Percentiles rank a stretch among this genome's conserved stretches.
Evolutionary conservation across 2,888 invertebrate genomes (phyloP).

Genomic region (Prosopocoilus inquinatus): DNA sequence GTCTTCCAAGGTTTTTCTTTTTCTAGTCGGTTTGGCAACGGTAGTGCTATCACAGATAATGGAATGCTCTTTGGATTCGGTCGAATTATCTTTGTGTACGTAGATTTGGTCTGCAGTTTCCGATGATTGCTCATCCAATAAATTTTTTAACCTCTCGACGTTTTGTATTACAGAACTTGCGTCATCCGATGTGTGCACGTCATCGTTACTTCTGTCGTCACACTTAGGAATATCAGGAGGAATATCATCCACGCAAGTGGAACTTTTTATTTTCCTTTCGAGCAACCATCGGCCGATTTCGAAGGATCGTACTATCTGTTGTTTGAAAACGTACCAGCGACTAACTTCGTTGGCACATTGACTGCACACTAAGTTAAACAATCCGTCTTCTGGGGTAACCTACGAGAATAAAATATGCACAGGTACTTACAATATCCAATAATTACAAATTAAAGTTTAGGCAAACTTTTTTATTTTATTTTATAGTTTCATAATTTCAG

Average conservation of each 20-base stretch:
- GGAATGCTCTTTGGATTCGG: no score
- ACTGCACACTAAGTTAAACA: constrained; percentile 5
- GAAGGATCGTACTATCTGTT: constrained; percentile 29
- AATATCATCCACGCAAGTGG: background rate
- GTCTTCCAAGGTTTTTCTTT: constrained; percentile 14
- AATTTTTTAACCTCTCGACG: background rate
- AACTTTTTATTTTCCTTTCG: constrained; percentile 5
- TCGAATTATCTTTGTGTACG: no score
- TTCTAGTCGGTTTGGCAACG: no score
- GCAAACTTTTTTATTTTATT: no score
- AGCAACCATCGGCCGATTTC: constrained; percentile 30
- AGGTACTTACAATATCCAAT: no score
- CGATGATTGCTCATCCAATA: background rate
- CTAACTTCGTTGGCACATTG: constrained; percentile 30
- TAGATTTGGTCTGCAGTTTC: constrained; percentile 5
- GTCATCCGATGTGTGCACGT: background rate
- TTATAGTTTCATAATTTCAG: no score
- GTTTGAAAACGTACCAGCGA: constrained; percentile 32
- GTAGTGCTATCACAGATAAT: no score
- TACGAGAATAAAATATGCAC: background rate
- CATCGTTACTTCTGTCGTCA: background rate
- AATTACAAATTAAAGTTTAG: no score
- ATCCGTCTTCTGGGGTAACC: constrained; percentile 1
- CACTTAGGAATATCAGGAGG: background rate
- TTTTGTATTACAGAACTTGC: background rate